These are phyloP conservation scores for Hypomecis atomaria DNA, from an alignment of 2,888 invertebrate genomes.

Conservation along the genomic window DNA sequence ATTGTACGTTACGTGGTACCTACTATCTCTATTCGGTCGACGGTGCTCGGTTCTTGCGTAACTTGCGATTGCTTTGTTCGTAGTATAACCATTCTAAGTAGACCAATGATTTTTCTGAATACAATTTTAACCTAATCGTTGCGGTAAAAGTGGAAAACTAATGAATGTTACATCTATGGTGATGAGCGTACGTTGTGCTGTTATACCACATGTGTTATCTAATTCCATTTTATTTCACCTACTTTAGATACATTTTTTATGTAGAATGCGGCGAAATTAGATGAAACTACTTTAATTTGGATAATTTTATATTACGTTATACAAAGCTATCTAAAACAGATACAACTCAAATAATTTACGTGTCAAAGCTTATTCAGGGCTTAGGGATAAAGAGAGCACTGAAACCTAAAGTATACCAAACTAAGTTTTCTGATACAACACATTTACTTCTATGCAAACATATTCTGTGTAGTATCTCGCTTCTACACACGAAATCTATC, in stretches of 20 bases:
- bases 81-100: slow-evolving; percentile 48
- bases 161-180: slow-evolving; percentile 5
- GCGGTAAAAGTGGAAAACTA: slow-evolving; percentile 22
- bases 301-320: too few relatives aligned
- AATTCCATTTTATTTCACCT: neutral
- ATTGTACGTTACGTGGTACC: slow-evolving; percentile 26
- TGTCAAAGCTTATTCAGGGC: too few relatives aligned
- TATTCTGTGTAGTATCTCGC: too few relatives aligned
- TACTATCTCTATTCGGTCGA: slow-evolving; percentile 55
- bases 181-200: slow-evolving; percentile 1
- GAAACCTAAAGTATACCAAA: too few relatives aligned
- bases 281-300: too few relatives aligned
- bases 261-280: neutral
- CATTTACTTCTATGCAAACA: too few relatives aligned
- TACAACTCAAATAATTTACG: too few relatives aligned
- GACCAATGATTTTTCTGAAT: slow-evolving; percentile 40
- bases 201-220: neutral
- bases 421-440: too few relatives aligned
- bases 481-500: too few relatives aligned
- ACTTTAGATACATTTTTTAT: neutral
- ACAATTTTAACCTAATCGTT: slow-evolving; percentile 20
- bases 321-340: too few relatives aligned
- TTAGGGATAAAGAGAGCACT: too few relatives aligned
- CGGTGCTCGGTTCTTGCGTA: slow-evolving; percentile 51
- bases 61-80: slow-evolving; percentile 59